Evolutionary conservation across 2,888 invertebrate genomes (phyloP), one percentile per base, ranked within the genome.

Genomic region (Macrophya annulata): DNA sequence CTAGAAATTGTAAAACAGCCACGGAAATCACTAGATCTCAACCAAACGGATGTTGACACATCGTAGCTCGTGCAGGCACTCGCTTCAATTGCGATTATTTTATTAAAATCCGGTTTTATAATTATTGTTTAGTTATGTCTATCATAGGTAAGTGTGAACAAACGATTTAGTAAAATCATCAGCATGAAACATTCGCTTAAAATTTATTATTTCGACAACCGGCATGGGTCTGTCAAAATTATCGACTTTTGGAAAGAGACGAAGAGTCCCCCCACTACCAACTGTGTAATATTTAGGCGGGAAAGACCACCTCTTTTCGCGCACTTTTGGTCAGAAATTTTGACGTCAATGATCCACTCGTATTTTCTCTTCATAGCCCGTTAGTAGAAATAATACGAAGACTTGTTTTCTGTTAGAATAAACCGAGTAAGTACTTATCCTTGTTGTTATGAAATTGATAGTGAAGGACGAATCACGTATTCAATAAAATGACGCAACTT

Each of bases 241-340:
- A 74, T 81, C 81, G 81, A 81, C 43, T 4, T 25, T 81, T 74
- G 43, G 62, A 79, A 12, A 81, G 81, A 81, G 81, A 81, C n/a
- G 43, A 10, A 43, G n/a, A 40, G 4, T 68, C 37, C 83, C 83
- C 83, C 83, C 51, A 68, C 83, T 48, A 65, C n/a, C 31, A 48
- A 68, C 31, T 12, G 17, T 9, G 1, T 17, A 25, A 71, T 65
- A 51, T 37, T 83, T 51, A 12, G 3, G 83, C 83, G 83, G 83
- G 83, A 83, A 83, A 31, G 21, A 37, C 8, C 40, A 48, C 43
- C 45, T 15, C 40, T 9, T 12, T 68, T 25, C 68, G 77, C 68
- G 68, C 68, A 31, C 48, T 62, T 81, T 81, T 17, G 4, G 21
- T 25, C 21, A 12, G 17, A 37, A 21, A 43, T 40, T 43, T 21